Evolutionary conservation across 2,888 invertebrate species (phyloP).

Genomic region (Oligia fasciuncula): DNA sequence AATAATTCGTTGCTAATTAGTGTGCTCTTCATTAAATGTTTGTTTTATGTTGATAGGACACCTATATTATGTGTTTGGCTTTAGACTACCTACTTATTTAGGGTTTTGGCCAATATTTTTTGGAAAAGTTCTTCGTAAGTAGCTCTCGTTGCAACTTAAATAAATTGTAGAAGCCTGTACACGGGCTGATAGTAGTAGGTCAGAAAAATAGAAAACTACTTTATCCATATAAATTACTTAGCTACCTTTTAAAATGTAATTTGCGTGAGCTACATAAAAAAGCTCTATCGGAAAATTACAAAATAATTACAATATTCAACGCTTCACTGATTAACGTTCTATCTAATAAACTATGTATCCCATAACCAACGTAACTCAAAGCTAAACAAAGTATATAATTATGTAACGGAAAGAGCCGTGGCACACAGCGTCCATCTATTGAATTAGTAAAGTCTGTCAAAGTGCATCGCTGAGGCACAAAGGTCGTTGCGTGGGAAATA

Average conservation of each 20-base stretch:
- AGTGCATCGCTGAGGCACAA: slow-evolving; percentile 89
- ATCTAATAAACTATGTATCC: slow-evolving; percentile 21
- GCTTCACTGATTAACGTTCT: slow-evolving; percentile 24
- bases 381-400: slow-evolving; percentile 71
- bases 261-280: slow-evolving; percentile 17
- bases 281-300: slow-evolving; percentile 23
- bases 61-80: background rate
- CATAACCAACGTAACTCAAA: slow-evolving; percentile 43
- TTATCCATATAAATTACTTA: background rate
- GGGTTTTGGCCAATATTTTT: background rate
- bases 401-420: slow-evolving; percentile 79
- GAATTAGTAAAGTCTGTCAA: slow-evolving; percentile 90
- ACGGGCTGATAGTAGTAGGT: background rate
- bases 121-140: background rate
- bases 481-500: slow-evolving; percentile 89
- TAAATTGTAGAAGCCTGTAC: background rate
- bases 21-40: slow-evolving; percentile 21
- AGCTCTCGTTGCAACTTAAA: background rate
- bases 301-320: slow-evolving; percentile 44
- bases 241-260: slow-evolving; percentile 14
- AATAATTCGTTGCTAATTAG: slow-evolving; percentile 58
- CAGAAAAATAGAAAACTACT: background rate
- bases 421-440: slow-evolving; percentile 87
- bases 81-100: background rate
- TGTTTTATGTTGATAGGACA: slow-evolving; percentile 7